Percentiles rank a stretch among this genome's conserved stretches.
Evolutionary conservation across 2,888 invertebrate species (phyloP).

Genomic region (Lepetodrilus schrolli): DNA sequence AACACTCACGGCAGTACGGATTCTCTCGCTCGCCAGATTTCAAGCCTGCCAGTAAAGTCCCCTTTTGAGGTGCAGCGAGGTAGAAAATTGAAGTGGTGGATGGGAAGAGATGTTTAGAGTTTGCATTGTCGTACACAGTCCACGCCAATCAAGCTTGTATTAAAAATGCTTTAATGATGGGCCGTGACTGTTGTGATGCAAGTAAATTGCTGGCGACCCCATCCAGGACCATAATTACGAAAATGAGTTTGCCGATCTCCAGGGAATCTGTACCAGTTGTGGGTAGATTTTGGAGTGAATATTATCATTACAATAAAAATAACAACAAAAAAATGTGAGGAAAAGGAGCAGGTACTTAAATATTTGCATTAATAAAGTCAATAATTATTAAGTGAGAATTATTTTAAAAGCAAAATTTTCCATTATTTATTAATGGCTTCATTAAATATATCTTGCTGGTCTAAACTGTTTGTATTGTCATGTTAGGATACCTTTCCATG

Average conservation of each 20-base stretch:
- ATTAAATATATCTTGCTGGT: background rate
- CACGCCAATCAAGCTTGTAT: slow-evolving; percentile 13
- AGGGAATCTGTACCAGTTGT: background rate
- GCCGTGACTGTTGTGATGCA: background rate
- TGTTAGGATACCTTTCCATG: too few relatives aligned
- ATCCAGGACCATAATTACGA: background rate
- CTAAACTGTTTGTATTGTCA: background rate
- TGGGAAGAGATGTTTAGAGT: slow-evolving; percentile 7
- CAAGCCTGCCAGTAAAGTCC: slow-evolving; percentile 2
- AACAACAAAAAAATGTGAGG: background rate
- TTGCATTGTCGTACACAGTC: slow-evolving; percentile 6
- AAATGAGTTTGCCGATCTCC: background rate
- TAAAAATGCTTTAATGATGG: slow-evolving; percentile 10
- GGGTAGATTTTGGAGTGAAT: slow-evolving; percentile 7
- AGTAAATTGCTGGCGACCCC: background rate
- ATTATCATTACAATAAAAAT: background rate
- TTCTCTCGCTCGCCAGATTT: background rate
- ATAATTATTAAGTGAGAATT: background rate
- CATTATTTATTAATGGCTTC: background rate
- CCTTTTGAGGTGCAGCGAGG: background rate
- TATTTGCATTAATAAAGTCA: background rate
- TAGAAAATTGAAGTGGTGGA: slow-evolving; percentile 22
- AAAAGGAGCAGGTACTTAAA: background rate
- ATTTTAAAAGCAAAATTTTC: background rate
- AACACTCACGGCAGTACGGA: background rate